These are phyloP conservation scores for Pocillopora damicornis DNA, from an alignment of 64 coral and sea anemone species.

Conservation along the genomic window DNA sequence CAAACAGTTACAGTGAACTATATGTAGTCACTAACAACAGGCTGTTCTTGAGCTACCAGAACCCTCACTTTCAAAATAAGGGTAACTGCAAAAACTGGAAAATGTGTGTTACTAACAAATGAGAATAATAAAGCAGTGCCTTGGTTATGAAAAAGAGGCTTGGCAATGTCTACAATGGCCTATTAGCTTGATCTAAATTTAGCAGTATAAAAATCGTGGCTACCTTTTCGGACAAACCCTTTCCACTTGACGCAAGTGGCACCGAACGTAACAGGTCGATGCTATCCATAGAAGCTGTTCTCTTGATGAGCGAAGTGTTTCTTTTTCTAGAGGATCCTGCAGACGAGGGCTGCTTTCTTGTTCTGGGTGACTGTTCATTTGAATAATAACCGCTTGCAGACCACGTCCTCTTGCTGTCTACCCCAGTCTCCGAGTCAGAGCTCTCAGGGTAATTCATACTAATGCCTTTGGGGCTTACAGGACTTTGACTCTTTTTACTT, in stretches of 20 bases:
- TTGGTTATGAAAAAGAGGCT: too few species aligned
- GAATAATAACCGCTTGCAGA: neutral
- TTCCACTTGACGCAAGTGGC: slow-evolving; percentile 3
- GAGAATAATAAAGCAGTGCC: too few species aligned
- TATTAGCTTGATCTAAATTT: too few species aligned
- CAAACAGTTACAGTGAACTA: too few species aligned
- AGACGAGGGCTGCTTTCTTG: neutral
- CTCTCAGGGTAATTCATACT: slow-evolving; percentile 28
- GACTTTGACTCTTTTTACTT: slow-evolving; percentile 13
- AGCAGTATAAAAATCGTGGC: neutral
- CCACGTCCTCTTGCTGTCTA: neutral
- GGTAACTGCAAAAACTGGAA: neutral
- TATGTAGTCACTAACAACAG: too few species aligned
- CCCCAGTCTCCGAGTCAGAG: slow-evolving; percentile 36
- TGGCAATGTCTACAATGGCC: too few species aligned
- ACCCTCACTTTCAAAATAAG: neutral
- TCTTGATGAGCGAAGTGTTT: neutral
- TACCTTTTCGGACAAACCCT: slow-evolving; percentile 17
- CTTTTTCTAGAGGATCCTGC: neutral
- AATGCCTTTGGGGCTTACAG: neutral
- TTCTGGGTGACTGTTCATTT: neutral
- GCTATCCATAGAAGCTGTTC: slow-evolving; percentile 28
- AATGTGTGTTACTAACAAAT: neutral
- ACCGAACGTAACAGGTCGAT: slow-evolving; percentile 3
- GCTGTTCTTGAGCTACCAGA: too few species aligned